Evolutionary conservation across 1,140 invertebrate species (phyloP).

Genomic region (Coptotermes formosanus): DNA sequence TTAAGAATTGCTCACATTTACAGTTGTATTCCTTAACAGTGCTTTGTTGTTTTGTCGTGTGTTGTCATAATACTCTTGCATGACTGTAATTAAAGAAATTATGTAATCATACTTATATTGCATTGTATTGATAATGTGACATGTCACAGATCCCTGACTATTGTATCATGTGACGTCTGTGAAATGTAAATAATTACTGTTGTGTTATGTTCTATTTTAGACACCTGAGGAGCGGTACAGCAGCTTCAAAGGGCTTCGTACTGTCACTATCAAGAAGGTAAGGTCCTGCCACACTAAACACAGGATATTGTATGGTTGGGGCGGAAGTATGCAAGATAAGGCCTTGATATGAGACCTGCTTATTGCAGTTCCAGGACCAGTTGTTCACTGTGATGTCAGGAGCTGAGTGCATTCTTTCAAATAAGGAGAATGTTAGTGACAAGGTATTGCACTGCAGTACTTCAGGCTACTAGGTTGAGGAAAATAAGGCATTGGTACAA

Average conservation of each 20-base stretch:
- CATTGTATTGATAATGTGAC: not conserved
- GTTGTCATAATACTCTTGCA: too few species aligned
- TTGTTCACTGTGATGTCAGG: not conserved
- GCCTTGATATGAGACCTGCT: not conserved
- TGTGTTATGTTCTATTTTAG: conserved; percentile 49
- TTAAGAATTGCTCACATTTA: too few species aligned
- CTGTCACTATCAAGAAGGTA: conserved; percentile 78
- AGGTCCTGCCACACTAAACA: conserved; percentile 32
- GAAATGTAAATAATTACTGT: not conserved
- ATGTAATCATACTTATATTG: too few species aligned
- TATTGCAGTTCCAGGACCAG: not conserved
- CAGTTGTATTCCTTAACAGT: too few species aligned
- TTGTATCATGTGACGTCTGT: not conserved
- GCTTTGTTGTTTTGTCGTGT: too few species aligned
- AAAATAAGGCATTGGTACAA: too few species aligned
- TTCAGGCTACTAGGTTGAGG: too few species aligned
- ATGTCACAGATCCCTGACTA: not conserved
- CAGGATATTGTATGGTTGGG: not conserved
- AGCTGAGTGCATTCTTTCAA: too few species aligned
- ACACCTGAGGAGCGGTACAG: conserved; percentile 64
- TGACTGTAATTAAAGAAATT: too few species aligned
- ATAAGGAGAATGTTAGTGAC: too few species aligned
- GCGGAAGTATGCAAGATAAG: conserved; percentile 25
- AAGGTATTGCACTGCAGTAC: too few species aligned
- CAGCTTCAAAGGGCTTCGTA: conserved; percentile 72